Conservation (phyloP, 2,888 invertebrate species). For the Ophion ventricosus region DNA sequence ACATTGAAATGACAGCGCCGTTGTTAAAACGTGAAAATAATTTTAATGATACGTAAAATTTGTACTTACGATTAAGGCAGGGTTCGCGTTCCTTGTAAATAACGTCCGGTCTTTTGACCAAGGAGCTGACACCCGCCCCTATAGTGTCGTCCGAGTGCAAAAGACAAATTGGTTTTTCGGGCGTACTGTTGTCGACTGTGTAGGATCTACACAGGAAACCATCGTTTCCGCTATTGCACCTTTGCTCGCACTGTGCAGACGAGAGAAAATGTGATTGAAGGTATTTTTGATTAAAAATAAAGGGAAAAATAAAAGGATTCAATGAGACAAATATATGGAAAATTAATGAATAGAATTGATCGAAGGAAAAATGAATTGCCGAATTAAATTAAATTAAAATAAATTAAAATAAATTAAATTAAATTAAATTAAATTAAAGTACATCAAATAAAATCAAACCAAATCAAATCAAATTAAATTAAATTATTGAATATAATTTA, state of each 20-base stretch:
- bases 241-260: conserved; percentile 82
- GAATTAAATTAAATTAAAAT: too few species aligned
- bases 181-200: conserved; percentile 82
- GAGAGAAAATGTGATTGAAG: not conserved
- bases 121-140: conserved; percentile 90
- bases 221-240: conserved; percentile 87
- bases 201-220: conserved; percentile 90
- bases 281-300: not conserved
- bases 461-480: too few species aligned
- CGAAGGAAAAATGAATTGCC: too few species aligned
- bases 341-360: too few species aligned
- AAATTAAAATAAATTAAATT: too few species aligned
- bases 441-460: too few species aligned
- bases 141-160: conserved; percentile 93
- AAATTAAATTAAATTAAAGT: too few species aligned
- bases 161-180: conserved; percentile 84
- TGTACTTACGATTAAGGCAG: conserved; percentile 91
- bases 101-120: conserved; percentile 86
- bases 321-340: not conserved
- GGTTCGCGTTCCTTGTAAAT: conserved; percentile 92
- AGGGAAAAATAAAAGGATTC: not conserved
- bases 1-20: too few species aligned
- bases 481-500: too few species aligned
- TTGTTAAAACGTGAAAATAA: not conserved
- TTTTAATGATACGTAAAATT: not conserved